phyloP scores from a whole-genome alignment of 2,113 vertebrate species.

The Pollachius pollachius region DNA sequence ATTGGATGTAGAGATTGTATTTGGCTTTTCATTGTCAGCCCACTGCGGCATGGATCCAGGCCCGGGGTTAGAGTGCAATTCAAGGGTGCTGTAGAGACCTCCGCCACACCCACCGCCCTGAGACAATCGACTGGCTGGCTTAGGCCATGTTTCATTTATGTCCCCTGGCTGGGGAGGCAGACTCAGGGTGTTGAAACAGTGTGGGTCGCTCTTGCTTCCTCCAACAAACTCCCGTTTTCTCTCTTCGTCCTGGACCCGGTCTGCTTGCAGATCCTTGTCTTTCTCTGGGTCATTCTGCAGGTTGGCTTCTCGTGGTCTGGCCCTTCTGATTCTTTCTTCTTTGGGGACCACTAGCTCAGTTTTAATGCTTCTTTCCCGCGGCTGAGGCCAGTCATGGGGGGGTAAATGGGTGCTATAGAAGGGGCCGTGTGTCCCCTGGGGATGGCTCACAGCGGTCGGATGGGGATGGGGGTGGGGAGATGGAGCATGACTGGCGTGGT shows the following conservation, averaged over 20 bases:
- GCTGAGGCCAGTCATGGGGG: conserved; percentile 54
- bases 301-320: conserved; percentile 32
- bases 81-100: conserved; percentile 72
- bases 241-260: conserved; percentile 41
- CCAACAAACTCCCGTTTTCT: conserved; percentile 40
- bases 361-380: conserved; percentile 51
- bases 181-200: conserved; percentile 52
- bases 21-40: conserved; percentile 32
- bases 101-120: conserved; percentile 43
- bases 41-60: conserved; percentile 19
- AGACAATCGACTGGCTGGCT: conserved; percentile 61
- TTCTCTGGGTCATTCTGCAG: neutral
- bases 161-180: conserved; percentile 63
- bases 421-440: conserved; percentile 41
- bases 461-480: conserved; percentile 49
- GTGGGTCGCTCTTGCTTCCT: conserved; percentile 42
- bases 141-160: conserved; percentile 76
- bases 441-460: conserved; percentile 41
- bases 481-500: conserved; percentile 31
- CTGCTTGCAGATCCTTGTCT: conserved; percentile 41
- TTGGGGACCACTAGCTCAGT: conserved; percentile 48
- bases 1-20: conserved; percentile 31
- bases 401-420: conserved; percentile 47
- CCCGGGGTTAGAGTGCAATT: conserved; percentile 50
- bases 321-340: conserved; percentile 44